Evolutionary conservation across 2,888 invertebrate species (phyloP).

Genomic region (Campoplex nolae): DNA sequence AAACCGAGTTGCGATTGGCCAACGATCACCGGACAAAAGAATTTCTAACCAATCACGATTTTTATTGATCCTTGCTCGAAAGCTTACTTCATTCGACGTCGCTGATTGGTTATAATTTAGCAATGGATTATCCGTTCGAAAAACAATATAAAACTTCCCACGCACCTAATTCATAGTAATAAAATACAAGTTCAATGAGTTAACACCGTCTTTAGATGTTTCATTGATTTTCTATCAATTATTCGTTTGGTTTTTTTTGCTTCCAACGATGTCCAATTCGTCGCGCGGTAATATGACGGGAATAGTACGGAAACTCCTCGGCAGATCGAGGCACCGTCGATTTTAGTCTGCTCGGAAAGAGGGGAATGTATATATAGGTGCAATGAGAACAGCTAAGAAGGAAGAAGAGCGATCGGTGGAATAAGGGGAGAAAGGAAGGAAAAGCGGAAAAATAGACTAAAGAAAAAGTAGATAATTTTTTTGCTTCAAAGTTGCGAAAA

Average conservation of each 20-base stretch:
- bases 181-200: background rate
- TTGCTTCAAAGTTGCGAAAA: conserved; percentile 72
- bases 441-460: conserved; percentile 48
- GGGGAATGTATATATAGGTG: conserved; percentile 55
- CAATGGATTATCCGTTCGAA: conserved; percentile 3
- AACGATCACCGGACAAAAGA: background rate
- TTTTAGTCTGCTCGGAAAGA: conserved; percentile 53
- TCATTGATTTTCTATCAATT: background rate
- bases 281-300: conserved; percentile 29
- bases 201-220: background rate
- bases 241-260: background rate
- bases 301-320: background rate
- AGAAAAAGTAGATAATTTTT: conserved; percentile 14
- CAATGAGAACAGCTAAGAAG: conserved; percentile 54
- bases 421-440: conserved; percentile 52
- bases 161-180: background rate
- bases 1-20: background rate
- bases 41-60: background rate
- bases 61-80: background rate
- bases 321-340: conserved; percentile 31
- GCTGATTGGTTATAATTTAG: background rate
- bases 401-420: conserved; percentile 59
- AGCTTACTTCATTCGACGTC: background rate
- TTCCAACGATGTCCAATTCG: background rate
- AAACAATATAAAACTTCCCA: background rate